Base-by-base conservation (phyloP, 2,888 invertebrate species). In the Cephus pulcher region DNA sequence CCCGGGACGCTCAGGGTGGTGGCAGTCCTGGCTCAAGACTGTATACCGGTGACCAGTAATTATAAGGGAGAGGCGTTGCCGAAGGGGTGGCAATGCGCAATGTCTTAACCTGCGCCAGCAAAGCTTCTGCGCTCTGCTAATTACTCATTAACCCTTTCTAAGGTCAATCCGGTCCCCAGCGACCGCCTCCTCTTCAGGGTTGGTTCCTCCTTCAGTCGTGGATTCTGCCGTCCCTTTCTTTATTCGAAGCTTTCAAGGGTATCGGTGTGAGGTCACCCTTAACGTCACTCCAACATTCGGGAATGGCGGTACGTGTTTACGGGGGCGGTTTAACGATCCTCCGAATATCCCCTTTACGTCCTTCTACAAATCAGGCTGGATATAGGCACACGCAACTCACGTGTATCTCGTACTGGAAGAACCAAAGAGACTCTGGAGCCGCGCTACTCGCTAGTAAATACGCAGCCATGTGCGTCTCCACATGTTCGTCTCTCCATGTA, bases 1-100 rank as follows among this genome's bases (percentile, higher is more conserved):
- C 40, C 40, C 40, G 40, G 40, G 40, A 56, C 40, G 23, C 40
- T 56, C 40, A 23, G 40, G 40, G 40, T 56, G 40, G 40, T 23
- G 40, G 40, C 23, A 56, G 23, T 9, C 40, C 40, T 56, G 40
- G 40, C 40, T 56, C 40, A 56, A 56, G 40, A 23, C 80, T 79
- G 79, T 82, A 80, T 82, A 82, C 80, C 84, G 80, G 78, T 83
- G 87, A 80, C 84, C 87, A 85, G 87, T 89, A 89, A 89, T 89
- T 89, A 89, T 84, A 85, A 84, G 83, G 81, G 82, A 85, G 83
- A 83, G 89, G 89, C 89, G 89, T 84, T 40, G 80, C 85, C 81
- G 34, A 81, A 77, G 82, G 73, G 78, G 74, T 71, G 71, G 33
- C 71, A 30, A 32, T 71, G 71, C 71, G 33, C 71, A 71, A 71